A percentile compares a stretch with the other conserved stretches of the same genome.
These are phyloP conservation scores for Zoanthus sansibaricus DNA, from an alignment of 92 coral and sea anemone species.

Conservation along the genomic window DNA sequence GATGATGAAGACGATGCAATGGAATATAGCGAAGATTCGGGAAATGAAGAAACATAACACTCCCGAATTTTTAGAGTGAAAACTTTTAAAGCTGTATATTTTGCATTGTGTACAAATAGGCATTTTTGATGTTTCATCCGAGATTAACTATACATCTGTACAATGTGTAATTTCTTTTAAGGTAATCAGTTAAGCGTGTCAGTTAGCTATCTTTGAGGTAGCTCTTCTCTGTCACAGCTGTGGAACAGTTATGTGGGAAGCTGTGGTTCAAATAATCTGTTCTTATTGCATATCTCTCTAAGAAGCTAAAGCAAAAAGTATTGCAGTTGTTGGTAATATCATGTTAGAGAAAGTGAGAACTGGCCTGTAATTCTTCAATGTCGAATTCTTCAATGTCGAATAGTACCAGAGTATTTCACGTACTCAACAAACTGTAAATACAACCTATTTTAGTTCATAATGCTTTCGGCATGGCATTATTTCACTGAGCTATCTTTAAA, in stretches of 20 bases:
- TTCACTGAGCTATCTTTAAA: background rate
- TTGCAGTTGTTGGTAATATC: too few species aligned
- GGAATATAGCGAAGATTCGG: slow-evolving; percentile 98
- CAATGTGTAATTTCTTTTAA: background rate
- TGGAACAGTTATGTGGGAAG: background rate
- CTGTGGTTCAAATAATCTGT: background rate
- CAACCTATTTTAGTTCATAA: background rate
- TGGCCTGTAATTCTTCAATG: too few species aligned
- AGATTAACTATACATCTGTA: background rate
- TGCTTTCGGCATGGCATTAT: background rate
- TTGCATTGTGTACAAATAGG: slow-evolving; percentile 79
- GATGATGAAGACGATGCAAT: slow-evolving; percentile 95
- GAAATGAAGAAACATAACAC: slow-evolving; percentile 95
- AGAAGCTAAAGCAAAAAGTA: too few species aligned
- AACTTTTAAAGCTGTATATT: slow-evolving; percentile 76
- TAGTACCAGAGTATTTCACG: background rate
- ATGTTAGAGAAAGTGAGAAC: too few species aligned
- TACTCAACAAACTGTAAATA: background rate
- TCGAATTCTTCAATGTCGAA: too few species aligned
- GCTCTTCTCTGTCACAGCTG: background rate
- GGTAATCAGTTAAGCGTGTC: background rate
- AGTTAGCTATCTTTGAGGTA: background rate
- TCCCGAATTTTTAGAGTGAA: slow-evolving; percentile 48
- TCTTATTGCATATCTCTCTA: too few species aligned
- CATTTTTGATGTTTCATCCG: slow-evolving; percentile 33